A percentile compares a stretch with the other conserved stretches of the same genome.
phyloP scores from a whole-genome alignment of 2,113 vertebrate species.

The Camelus bactrianus region DNA sequence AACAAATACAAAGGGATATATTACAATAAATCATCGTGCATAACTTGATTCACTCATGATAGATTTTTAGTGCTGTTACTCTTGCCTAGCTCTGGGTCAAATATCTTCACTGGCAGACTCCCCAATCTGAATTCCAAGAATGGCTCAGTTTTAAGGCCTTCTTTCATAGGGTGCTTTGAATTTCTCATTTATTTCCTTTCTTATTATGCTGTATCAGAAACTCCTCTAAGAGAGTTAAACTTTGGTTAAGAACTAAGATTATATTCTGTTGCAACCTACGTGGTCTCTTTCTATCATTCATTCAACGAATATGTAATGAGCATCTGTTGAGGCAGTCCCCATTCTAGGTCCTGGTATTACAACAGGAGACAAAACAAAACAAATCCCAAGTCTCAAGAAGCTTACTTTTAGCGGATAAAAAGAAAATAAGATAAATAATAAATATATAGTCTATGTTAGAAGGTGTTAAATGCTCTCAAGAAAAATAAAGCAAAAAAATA shows the following conservation, averaged over 20 bases:
- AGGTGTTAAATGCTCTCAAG: background rate
- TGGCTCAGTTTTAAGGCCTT: background rate
- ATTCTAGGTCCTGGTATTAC: background rate
- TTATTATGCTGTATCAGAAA: background rate
- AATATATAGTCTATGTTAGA: background rate
- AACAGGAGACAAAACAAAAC: background rate
- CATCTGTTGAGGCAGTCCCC: background rate
- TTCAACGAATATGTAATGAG: background rate
- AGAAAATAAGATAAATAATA: background rate
- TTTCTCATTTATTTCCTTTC: background rate
- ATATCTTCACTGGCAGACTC: background rate
- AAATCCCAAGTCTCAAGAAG: background rate
- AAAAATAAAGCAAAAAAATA: background rate
- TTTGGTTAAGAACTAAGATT: background rate
- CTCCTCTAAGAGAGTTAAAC: background rate
- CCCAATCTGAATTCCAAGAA: slow-evolving; percentile 11
- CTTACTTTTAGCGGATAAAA: background rate
- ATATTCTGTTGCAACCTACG: background rate
- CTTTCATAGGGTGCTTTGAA: background rate
- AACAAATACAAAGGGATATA: background rate
- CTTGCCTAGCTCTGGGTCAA: background rate
- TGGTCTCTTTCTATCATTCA: background rate
- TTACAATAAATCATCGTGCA: background rate
- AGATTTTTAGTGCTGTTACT: background rate
- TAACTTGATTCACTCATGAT: background rate